phyloP scores from a whole-genome alignment of 2,113 vertebrate species.

The Corythoichthys haematopterus region DNA sequence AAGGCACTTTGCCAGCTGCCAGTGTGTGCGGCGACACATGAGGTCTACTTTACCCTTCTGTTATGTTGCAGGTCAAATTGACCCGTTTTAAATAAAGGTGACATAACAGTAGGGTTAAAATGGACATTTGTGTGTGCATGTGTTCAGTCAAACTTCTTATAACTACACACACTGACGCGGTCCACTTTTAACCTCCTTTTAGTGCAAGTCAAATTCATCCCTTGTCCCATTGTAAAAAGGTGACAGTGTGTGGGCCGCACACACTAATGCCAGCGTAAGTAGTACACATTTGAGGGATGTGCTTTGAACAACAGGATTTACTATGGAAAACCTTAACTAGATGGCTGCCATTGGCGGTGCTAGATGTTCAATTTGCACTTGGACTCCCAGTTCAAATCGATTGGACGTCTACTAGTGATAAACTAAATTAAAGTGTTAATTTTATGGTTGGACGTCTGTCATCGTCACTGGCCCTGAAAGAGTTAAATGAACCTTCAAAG shows the following conservation, averaged over 20 bases:
- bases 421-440: too few relatives aligned
- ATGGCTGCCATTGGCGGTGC: too few relatives aligned
- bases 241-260: neutral
- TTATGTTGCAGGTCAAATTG: neutral
- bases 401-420: too few relatives aligned
- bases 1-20: conserved; percentile 25
- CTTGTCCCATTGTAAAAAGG: neutral
- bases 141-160: conserved; percentile 24
- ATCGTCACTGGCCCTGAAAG: too few relatives aligned
- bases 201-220: neutral
- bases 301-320: too few relatives aligned
- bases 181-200: neutral
- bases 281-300: neutral
- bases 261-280: neutral
- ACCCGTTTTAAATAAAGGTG: neutral
- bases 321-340: too few relatives aligned
- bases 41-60: neutral
- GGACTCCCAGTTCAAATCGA: too few relatives aligned
- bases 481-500: too few relatives aligned
- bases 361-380: too few relatives aligned
- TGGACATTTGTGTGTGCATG: neutral
- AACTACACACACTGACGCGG: neutral
- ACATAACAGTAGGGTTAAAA: neutral
- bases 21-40: neutral
- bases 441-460: too few relatives aligned